Conservation (phyloP, 2,797 vertebrate species). For the Smutsia temminckii region DNA sequence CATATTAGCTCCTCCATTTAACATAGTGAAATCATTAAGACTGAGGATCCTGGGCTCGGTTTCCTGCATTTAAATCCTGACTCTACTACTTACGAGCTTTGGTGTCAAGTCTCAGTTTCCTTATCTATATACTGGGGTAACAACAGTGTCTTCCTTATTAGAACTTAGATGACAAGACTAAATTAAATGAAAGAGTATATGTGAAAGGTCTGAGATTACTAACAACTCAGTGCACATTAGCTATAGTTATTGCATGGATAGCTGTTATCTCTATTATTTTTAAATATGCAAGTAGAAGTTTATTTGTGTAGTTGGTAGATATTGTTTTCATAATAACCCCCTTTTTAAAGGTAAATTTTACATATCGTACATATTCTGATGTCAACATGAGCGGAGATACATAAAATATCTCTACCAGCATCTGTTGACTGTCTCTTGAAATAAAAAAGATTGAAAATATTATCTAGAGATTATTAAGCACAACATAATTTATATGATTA, state of each 20-base stretch:
- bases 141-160: neutral
- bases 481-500: neutral
- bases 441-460: neutral
- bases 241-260: neutral
- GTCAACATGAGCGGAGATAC: neutral
- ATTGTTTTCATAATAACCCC: neutral
- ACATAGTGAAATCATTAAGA: neutral
- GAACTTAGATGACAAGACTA: neutral
- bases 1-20: accelerated
- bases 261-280: neutral
- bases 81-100: neutral
- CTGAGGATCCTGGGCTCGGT: neutral
- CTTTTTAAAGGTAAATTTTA: neutral
- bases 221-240: neutral
- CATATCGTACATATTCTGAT: neutral
- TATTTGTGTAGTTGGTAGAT: neutral
- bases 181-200: neutral
- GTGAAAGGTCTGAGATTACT: neutral
- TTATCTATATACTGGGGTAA: neutral
- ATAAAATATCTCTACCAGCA: neutral
- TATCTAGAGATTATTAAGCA: neutral
- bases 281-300: neutral
- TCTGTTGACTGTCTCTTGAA: neutral
- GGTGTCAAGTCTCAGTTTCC: neutral
- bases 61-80: neutral